A percentile compares a stretch with the other conserved stretches of the same genome.
Conservation (phyloP, 2,113 vertebrate species). For the Brachypodius melanocephalos region DNA sequence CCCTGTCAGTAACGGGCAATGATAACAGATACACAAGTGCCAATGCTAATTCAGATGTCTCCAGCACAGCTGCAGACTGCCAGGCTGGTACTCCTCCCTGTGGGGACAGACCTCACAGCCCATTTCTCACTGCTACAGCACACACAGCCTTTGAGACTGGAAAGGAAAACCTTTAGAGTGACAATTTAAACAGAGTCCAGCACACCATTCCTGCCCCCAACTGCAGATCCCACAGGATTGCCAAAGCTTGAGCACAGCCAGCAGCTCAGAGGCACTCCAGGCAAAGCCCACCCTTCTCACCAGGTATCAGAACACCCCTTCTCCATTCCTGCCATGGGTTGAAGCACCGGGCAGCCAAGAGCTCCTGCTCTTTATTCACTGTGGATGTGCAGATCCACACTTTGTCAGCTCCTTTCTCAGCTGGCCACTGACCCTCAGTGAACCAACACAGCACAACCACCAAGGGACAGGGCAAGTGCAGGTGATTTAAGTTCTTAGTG, state of each 20-base stretch:
- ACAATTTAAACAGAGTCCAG: fast-evolving
- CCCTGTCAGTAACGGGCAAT: fast-evolving
- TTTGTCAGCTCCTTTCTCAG: fast-evolving
- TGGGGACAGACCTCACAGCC: fast-evolving
- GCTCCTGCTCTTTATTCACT: too few relatives aligned
- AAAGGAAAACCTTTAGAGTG: neutral
- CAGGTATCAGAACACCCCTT: fast-evolving
- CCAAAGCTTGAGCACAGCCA: neutral
- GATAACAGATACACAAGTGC: fast-evolving
- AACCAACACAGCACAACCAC: neutral
- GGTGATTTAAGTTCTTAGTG: fast-evolving
- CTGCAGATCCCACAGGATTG: fast-evolving
- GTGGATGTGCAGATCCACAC: fast-evolving
- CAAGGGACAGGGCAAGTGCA: fast-evolving
- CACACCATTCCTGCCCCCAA: fast-evolving
- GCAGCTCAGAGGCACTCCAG: neutral
- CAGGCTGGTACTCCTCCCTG: too few relatives aligned
- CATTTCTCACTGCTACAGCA: fast-evolving
- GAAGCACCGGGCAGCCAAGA: fast-evolving
- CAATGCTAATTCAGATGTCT: neutral
- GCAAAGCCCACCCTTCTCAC: neutral
- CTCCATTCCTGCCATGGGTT: fast-evolving
- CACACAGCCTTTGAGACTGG: fast-evolving
- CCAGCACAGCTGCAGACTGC: neutral
- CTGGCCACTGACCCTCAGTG: fast-evolving